These are phyloP conservation scores for Clupea harengus DNA, from an alignment of 2,113 vertebrate species.

Conservation along the genomic window DNA sequence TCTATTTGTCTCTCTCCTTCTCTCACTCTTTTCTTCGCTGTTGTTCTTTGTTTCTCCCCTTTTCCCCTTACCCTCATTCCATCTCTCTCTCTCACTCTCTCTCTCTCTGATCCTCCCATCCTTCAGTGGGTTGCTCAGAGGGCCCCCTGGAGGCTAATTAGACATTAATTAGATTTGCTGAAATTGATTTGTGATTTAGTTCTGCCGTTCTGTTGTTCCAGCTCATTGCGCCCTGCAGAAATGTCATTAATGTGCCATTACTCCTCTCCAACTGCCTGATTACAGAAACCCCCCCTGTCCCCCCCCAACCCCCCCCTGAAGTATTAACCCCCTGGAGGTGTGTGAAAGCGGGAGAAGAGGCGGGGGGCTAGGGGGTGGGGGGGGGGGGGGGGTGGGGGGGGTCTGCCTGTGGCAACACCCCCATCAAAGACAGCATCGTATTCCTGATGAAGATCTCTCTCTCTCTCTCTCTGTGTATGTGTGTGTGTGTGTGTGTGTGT, in stretches of 20 bases:
- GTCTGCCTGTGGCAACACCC: neutral
- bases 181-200: constrained; percentile 82
- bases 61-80: neutral
- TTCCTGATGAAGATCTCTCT: neutral
- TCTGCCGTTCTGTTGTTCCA: constrained; percentile 73
- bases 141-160: constrained; percentile 77
- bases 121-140: neutral
- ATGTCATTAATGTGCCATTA: constrained; percentile 80
- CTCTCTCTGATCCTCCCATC: neutral
- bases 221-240: constrained; percentile 77
- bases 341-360: neutral
- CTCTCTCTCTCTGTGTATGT: neutral
- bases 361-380: neutral
- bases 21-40: neutral
- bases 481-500: neutral
- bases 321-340: neutral
- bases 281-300: constrained; percentile 51
- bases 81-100: constrained; percentile 8
- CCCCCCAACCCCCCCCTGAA: constrained; percentile 23
- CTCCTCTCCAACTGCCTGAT: constrained; percentile 72
- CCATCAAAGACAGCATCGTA: neutral
- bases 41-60: too few species aligned
- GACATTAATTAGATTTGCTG: constrained; percentile 83
- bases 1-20: neutral
- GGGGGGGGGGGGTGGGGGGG: neutral